phyloP scores from a whole-genome alignment of 2,888 invertebrate species.

The Branchellion lobata region DNA sequence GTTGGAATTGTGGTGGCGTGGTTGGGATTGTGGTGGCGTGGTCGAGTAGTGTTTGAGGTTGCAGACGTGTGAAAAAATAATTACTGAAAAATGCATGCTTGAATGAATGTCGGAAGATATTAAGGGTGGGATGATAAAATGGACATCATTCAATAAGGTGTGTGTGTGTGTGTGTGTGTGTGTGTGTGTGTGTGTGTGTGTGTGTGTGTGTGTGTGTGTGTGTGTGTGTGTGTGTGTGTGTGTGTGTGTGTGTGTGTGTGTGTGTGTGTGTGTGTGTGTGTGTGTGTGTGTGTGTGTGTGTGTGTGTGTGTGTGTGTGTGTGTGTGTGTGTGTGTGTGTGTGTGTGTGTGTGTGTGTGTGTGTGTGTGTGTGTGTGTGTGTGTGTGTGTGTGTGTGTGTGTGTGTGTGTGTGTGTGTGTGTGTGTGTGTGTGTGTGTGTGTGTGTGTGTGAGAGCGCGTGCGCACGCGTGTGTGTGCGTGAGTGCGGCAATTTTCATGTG shows the following conservation, averaged over 20 bases:
- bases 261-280: conserved; percentile 28
- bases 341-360: conserved; percentile 24
- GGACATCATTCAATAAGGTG: no score
- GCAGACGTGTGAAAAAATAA: no score
- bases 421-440: conserved; percentile 3
- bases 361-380: conserved; percentile 23
- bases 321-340: conserved; percentile 31
- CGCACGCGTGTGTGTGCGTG: no score
- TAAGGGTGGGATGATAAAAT: no score
- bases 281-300: conserved; percentile 23
- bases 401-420: conserved; percentile 22
- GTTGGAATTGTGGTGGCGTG: no score
- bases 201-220: conserved; percentile 19
- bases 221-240: conserved; percentile 30
- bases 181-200: no score
- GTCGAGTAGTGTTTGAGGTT: no score
- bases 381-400: conserved; percentile 19
- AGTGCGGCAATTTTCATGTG: no score
- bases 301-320: conserved; percentile 23
- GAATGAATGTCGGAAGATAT: no score
- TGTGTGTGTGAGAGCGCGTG: conserved; percentile 2
- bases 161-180: no score
- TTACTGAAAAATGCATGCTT: no score
- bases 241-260: conserved; percentile 33
- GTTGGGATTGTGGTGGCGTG: no score